phyloP scores from a whole-genome alignment of 2,888 invertebrate species.

The Abrostola triplasia region DNA sequence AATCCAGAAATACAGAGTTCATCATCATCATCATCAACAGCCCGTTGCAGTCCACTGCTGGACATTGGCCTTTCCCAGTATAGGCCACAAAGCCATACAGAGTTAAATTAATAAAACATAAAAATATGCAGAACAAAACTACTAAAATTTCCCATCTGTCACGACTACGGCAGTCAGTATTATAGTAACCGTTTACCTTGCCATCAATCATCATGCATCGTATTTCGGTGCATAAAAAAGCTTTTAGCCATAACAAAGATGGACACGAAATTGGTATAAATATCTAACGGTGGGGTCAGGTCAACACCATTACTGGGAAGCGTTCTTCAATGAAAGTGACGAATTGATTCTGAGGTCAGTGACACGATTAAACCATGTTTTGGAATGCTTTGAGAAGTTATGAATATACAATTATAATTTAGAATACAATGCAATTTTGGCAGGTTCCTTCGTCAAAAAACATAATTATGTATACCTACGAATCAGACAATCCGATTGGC shows the following conservation, averaged over 20 bases:
- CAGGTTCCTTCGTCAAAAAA: too few relatives aligned
- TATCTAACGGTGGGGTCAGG: slow-evolving; percentile 20
- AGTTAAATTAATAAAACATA: too few relatives aligned
- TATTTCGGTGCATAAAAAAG: slow-evolving; percentile 37
- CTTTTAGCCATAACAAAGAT: slow-evolving; percentile 44
- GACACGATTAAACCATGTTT: not conserved
- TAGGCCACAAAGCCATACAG: too few relatives aligned
- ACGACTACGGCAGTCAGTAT: not conserved
- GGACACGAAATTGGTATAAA: slow-evolving; percentile 17
- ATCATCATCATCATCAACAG: too few relatives aligned
- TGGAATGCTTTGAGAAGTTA: not conserved
- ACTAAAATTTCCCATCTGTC: too few relatives aligned
- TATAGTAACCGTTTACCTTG: slow-evolving; percentile 4
- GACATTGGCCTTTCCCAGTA: too few relatives aligned
- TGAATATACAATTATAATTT: not conserved
- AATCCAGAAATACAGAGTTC: too few relatives aligned
- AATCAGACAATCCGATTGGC: too few relatives aligned
- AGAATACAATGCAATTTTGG: not conserved
- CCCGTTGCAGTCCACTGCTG: too few relatives aligned
- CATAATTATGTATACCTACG: too few relatives aligned
- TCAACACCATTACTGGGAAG: slow-evolving; percentile 10
- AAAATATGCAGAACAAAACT: too few relatives aligned
- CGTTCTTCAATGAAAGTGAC: slow-evolving; percentile 8
- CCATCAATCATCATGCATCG: slow-evolving; percentile 38
- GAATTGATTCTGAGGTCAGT: slow-evolving; percentile 17